Base-by-base conservation (phyloP, 2,113 vertebrate genomes). In the Cyanistes caeruleus region DNA sequence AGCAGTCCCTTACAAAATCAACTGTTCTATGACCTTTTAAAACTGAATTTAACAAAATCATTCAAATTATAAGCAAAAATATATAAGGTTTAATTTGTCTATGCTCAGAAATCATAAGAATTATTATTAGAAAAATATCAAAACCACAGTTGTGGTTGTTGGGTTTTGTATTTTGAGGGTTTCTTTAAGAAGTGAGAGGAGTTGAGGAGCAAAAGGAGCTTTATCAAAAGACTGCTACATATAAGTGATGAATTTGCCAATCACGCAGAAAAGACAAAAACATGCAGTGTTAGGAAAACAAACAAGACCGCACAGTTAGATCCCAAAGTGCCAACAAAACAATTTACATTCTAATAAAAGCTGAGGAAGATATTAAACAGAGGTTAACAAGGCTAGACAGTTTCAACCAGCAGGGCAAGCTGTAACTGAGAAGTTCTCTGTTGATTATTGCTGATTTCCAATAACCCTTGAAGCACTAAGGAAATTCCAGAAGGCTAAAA, bases 271-370 rank as follows among this genome's bases (percentile, higher is more conserved):
- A 87, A 82, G n/a, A 52, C 58, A 82, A 84, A 76, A 89, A 15
- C 16, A 68, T 15, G 5, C 27, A 72, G 62, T 22, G 18, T 44
- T 75, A 68, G 41, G 39, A 84, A 86, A 93, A 78, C 55, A 90
- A 94, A 49, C 43, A 83, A 68, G 59, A 62, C 33, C 31, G 21
- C 33, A 46, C 7, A 78, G 76, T 70, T 65, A 88, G 55, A 74
- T 92, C 79, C 48, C 85, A 58, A 28, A 79, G 67, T 48, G 72
- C 43, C 59, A 90, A 84, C 33, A 77, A 88, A 90, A n/a, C 41
- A 48, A 77, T 90, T 89, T 84, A 51, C 55, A 90, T 89, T 84
- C 75, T 69, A 90, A 86, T 77, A 84, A 96, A 83, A 86, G 33
- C n/a, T 28, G 68, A 88, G 48, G 43, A 86, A 86, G 79, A 90